These are phyloP conservation scores for Zygogramma bicolorata DNA, from an alignment of 2,888 invertebrate genomes.

Conservation along the genomic window DNA sequence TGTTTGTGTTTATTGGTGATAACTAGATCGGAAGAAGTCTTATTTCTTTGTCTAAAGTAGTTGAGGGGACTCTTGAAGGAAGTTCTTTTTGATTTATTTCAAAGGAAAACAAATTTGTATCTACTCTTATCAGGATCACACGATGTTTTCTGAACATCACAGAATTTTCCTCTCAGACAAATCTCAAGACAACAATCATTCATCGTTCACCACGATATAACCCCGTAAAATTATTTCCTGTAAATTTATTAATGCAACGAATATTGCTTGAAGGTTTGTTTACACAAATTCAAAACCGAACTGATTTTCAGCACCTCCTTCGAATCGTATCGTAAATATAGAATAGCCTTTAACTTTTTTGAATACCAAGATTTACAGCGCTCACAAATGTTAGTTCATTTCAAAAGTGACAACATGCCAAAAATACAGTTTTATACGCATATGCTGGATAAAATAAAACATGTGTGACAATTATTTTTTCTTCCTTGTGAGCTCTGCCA, in stretches of 20 bases:
- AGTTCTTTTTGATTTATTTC: too few species aligned
- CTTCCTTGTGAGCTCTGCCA: slow-evolving; percentile 34
- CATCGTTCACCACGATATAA: too few species aligned
- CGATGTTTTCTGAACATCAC: too few species aligned
- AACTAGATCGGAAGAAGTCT: too few species aligned
- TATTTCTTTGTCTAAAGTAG: too few species aligned
- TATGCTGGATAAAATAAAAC: slow-evolving; percentile 52
- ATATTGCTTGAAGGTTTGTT: slow-evolving; percentile 21
- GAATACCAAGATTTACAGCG: slow-evolving; percentile 58
- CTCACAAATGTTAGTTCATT: slow-evolving; percentile 59
- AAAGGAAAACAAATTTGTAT: too few species aligned
- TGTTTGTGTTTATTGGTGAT: too few species aligned
- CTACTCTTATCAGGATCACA: too few species aligned
- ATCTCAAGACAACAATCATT: too few species aligned
- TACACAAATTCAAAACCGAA: slow-evolving; percentile 28
- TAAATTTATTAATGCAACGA: neutral
- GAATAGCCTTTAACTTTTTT: slow-evolving; percentile 52
- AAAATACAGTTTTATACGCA: slow-evolving; percentile 56
- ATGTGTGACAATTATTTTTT: slow-evolving; percentile 42
- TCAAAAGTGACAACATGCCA: slow-evolving; percentile 59
- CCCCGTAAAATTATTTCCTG: neutral
- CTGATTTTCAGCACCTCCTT: slow-evolving; percentile 22
- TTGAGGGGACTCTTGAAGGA: too few species aligned
- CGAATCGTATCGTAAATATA: slow-evolving; percentile 54
- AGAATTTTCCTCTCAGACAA: too few species aligned